Evolutionary conservation across 2,797 vertebrate species (phyloP).

Genomic region (Benthosema pterotum): DNA sequence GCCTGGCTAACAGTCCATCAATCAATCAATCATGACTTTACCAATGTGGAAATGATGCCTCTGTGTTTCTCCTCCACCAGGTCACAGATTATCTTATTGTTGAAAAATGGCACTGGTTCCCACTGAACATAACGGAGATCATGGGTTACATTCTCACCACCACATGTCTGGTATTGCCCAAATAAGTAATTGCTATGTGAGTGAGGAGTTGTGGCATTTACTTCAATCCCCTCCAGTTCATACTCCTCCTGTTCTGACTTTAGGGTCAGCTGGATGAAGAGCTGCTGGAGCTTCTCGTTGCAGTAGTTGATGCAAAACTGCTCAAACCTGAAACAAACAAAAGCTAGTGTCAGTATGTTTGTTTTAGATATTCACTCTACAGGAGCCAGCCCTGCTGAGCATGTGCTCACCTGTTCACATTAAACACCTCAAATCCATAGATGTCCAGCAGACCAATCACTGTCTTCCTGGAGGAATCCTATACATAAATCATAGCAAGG

Average conservation of each 20-base stretch:
- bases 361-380: neutral
- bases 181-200: too few relatives aligned
- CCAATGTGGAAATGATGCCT: constrained; percentile 88
- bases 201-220: constrained; percentile 53
- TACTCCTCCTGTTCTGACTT: constrained; percentile 97
- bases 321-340: constrained; percentile 85
- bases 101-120: constrained; percentile 94
- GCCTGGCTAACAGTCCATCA: too few relatives aligned
- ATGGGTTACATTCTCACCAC: neutral
- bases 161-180: too few relatives aligned
- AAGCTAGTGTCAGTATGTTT: neutral
- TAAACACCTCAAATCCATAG: constrained; percentile 96
- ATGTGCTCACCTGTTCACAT: constrained; percentile 86
- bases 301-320: constrained; percentile 99
- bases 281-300: constrained; percentile 96
- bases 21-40: constrained; percentile 24
- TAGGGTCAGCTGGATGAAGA: constrained; percentile 92
- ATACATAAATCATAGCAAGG: constrained; percentile 22
- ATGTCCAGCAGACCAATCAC: constrained; percentile 95
- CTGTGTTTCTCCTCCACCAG: constrained; percentile 93
- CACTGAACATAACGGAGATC: constrained; percentile 75
- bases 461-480: constrained; percentile 90
- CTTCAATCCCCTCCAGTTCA: constrained; percentile 92
- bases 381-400: constrained; percentile 7
- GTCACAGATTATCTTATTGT: constrained; percentile 97